Evolutionary conservation across 1,140 invertebrate genomes (phyloP).

Genomic region (Oedothorax gibbosus): DNA sequence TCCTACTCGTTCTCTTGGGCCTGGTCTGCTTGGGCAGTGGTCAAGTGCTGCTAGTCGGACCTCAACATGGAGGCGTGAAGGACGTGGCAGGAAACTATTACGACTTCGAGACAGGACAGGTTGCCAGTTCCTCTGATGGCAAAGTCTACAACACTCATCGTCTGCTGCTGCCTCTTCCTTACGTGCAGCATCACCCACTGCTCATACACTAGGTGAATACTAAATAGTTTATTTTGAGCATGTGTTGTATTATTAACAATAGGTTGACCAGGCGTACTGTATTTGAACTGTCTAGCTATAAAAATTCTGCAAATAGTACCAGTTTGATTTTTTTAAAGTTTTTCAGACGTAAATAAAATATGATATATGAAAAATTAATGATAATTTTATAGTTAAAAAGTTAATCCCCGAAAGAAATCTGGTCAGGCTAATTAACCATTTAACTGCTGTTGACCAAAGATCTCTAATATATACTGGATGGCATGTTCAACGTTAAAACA

Average conservation of each 20-base stretch:
- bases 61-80: slow-evolving; percentile 56
- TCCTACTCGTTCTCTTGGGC: slow-evolving; percentile 17
- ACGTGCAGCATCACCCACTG: background rate
- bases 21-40: slow-evolving; percentile 54
- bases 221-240: background rate
- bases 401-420: no score
- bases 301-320: no score
- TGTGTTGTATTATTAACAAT: background rate
- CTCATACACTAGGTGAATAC: background rate
- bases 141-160: slow-evolving; percentile 60
- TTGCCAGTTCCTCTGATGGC: slow-evolving; percentile 62
- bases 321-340: no score
- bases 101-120: slow-evolving; percentile 63
- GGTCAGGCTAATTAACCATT: no score
- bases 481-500: no score
- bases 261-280: background rate
- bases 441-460: no score
- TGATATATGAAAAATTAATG: no score
- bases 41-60: background rate
- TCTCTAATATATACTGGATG: no score
- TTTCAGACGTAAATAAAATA: no score
- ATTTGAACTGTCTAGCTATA: no score
- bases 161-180: slow-evolving; percentile 30
- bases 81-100: slow-evolving; percentile 63
- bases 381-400: no score